Evolutionary conservation across 1,140 invertebrate genomes (phyloP).

Genomic region (Leptinotarsa undecemlineata): DNA sequence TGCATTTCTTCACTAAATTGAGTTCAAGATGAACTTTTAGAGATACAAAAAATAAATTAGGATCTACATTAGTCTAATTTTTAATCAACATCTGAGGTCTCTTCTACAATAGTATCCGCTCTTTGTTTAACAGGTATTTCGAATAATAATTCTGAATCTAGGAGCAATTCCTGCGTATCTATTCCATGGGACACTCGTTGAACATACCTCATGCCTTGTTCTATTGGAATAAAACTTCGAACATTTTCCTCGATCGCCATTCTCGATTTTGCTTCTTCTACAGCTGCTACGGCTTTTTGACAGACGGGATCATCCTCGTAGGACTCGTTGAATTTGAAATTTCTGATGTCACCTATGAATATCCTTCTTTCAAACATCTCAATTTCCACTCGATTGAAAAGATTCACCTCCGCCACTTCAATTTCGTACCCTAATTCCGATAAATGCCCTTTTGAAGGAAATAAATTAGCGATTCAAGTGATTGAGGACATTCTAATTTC

Average conservation of each 20-base stretch:
- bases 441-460: slow-evolving; percentile 17
- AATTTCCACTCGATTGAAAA: slow-evolving; percentile 37
- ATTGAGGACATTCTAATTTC: no score
- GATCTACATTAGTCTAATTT: no score
- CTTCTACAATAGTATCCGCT: background rate
- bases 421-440: slow-evolving; percentile 25
- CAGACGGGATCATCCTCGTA: slow-evolving; percentile 34
- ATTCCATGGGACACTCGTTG: background rate
- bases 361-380: slow-evolving; percentile 35
- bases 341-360: slow-evolving; percentile 37
- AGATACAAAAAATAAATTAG: no score
- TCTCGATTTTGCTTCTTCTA: slow-evolving; percentile 29
- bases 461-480: slow-evolving; percentile 5
- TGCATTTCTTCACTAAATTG: no score
- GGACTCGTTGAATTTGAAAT: slow-evolving; percentile 36
- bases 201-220: slow-evolving; percentile 10
- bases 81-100: background rate
- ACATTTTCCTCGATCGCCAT: slow-evolving; percentile 26
- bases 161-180: background rate
- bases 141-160: slow-evolving; percentile 4
- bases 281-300: slow-evolving; percentile 23
- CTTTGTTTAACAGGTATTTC: background rate
- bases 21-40: no score
- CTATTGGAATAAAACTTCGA: background rate
- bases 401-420: slow-evolving; percentile 25